Evolutionary conservation across 1,140 invertebrate species (phyloP), one percentile per base, ranked within the genome.

Genomic region (Hypothenemus hampei): DNA sequence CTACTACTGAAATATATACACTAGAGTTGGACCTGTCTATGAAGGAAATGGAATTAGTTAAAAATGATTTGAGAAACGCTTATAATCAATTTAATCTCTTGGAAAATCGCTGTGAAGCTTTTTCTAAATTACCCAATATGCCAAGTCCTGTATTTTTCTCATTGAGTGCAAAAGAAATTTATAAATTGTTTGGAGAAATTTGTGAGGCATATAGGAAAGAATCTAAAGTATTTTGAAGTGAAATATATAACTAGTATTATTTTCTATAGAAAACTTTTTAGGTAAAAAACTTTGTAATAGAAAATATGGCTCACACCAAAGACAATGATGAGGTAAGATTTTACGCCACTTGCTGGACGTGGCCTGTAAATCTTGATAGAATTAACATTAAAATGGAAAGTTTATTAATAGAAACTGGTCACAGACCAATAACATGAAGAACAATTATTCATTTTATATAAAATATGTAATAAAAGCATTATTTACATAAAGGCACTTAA

Each of bases 281-380:
- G 69, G 51, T 57, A 7, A 71, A 71, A 52, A n/a, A 63, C 50
- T 61, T 55, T 37, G 57, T 72, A 39, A 48, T 67, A 20, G 66
- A 70, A 59, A 69, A 72, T 61, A 68, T 70, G 40, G 62, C 61
- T 6, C 61, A 67, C 57, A 35, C 62, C n/a, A 65, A 59, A 58
- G 63, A 43, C 48, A 61, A 65, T 35, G 46, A 62, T 48, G 65
- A 72, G 56, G 60, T 55, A 15, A 64, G 69, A 64, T 70, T 69
- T 62, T 55, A 61, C 31, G 66, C 64, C 13, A 52, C 61, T 1
- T 58, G 48, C 37, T 70, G 69, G 70, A 64, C 58, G 4, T 59
- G 67, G 56, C 68, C 70, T 35, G 35, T 57, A 41, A 39, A 63
- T 54, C 49, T 71, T 22, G 45, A 56, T 43, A 24, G 56, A 20